Percentiles rank a stretch among this genome's conserved stretches.
phyloP scores from a whole-genome alignment of 2,888 invertebrate genomes.

The Micoletzkya japonica region DNA sequence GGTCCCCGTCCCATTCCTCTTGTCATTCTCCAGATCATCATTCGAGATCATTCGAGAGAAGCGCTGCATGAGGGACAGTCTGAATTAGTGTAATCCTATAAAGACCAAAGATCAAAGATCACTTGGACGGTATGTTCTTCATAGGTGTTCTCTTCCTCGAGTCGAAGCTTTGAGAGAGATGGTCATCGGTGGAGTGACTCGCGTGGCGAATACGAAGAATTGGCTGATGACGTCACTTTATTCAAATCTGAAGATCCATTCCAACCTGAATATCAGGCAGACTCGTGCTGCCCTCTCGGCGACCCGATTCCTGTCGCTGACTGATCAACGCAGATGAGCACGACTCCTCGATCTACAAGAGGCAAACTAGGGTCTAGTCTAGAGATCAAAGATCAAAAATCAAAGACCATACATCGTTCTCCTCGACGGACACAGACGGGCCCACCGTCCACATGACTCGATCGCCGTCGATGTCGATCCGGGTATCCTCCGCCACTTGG shows the following conservation, averaged over 20 bases:
- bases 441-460: conserved; percentile 24
- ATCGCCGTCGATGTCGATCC: conserved; percentile 12
- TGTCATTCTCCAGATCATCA: conserved; percentile 10
- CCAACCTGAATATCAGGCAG: conserved; percentile 23
- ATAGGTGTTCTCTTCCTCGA: neutral
- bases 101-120: neutral
- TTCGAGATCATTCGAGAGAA: conserved; percentile 16
- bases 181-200: neutral
- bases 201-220: neutral
- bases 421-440: conserved; percentile 5
- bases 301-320: no score
- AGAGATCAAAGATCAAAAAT: neutral
- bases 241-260: neutral
- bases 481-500: conserved; percentile 1
- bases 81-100: neutral
- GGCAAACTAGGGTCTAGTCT: neutral
- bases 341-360: conserved; percentile 6
- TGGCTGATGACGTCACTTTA: neutral
- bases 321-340: neutral
- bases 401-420: neutral
- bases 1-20: conserved; percentile 3
- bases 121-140: conserved; percentile 8
- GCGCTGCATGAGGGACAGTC: conserved; percentile 12
- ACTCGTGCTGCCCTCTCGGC: conserved; percentile 18
- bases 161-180: conserved; percentile 7